These are phyloP conservation scores for Carposina sasakii DNA, from an alignment of 1,140 invertebrate species.

Conservation along the genomic window DNA sequence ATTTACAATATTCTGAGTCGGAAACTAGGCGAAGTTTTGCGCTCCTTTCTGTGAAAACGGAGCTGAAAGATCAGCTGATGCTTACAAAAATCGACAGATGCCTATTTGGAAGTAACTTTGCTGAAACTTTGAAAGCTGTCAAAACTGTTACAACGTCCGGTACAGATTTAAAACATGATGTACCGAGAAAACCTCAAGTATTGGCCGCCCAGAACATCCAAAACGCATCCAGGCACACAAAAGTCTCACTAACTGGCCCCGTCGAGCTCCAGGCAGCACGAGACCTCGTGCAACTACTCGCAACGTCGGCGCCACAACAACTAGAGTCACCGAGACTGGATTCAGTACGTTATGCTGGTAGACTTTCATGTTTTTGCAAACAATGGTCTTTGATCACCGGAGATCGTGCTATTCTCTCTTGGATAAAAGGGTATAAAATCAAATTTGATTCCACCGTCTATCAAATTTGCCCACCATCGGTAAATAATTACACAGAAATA, in stretches of 20 bases:
- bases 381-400: not conserved
- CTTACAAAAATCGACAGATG: not conserved
- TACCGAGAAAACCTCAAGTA: not conserved
- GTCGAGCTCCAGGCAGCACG: not conserved
- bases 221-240: not conserved
- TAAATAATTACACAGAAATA: not conserved
- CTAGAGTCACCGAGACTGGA: not conserved
- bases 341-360: not conserved
- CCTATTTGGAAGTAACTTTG: not conserved
- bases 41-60: not conserved
- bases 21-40: not conserved
- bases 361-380: not conserved
- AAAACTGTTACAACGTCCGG: not conserved
- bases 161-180: not conserved
- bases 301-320: not conserved
- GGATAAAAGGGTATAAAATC: slow-evolving; percentile 1
- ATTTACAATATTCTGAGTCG: slow-evolving; percentile 1
- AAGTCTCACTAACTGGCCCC: not conserved
- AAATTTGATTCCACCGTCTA: not conserved
- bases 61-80: not conserved
- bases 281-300: not conserved
- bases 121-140: not conserved
- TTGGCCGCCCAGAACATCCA: not conserved
- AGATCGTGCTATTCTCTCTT: not conserved
- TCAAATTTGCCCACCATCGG: not conserved